A percentile compares a stretch with the other conserved stretches of the same genome.
Conservation (phyloP, 2,797 vertebrate species). For the Halcyon chelicuti region DNA sequence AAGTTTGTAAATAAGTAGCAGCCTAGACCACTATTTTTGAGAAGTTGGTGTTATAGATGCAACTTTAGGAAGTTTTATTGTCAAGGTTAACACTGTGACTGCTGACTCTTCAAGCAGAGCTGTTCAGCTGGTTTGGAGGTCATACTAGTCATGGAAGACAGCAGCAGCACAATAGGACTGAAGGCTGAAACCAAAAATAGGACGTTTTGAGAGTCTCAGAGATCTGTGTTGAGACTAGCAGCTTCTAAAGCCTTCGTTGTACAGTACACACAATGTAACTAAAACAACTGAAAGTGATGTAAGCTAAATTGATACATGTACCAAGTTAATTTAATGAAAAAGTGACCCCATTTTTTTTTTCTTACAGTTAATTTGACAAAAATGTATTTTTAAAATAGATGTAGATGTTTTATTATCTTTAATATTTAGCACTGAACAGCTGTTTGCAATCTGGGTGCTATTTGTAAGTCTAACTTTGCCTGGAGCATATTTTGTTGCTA, state of each 20-base stretch:
- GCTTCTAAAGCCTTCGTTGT: background rate
- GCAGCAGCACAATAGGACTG: background rate
- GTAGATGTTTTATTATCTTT: background rate
- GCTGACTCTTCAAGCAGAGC: background rate
- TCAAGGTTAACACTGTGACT: background rate
- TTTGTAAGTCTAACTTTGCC: background rate
- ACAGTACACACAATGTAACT: background rate
- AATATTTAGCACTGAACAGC: background rate
- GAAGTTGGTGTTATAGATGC: background rate
- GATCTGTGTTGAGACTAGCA: background rate
- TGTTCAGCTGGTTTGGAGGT: background rate
- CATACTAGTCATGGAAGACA: background rate
- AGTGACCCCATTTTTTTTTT: background rate
- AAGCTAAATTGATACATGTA: background rate
- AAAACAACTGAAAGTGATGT: background rate
- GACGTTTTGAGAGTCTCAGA: background rate
- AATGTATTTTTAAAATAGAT: background rate
- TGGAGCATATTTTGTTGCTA: background rate
- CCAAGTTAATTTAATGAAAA: background rate
- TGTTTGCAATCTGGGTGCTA: background rate
- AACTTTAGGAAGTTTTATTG: background rate
- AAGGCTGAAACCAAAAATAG: background rate
- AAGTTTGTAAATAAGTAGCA: background rate
- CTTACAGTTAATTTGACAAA: background rate
- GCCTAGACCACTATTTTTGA: background rate